Base-by-base conservation (phyloP, 2,888 invertebrate genomes). In the Germaria angustata region DNA sequence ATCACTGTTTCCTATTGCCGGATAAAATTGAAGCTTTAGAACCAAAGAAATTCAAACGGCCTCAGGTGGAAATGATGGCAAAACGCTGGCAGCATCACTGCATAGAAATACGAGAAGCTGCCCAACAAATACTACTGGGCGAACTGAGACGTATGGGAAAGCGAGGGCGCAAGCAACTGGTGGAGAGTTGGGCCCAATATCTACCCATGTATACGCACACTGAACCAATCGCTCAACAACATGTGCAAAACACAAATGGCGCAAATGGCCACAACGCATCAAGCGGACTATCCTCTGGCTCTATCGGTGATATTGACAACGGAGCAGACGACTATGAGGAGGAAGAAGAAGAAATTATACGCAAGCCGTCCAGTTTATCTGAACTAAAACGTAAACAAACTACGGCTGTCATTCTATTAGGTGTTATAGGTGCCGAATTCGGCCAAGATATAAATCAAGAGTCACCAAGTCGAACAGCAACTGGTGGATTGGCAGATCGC, bases 51-150 rank as follows among this genome's bases (percentile, higher is more conserved):
- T 98, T 97, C 92, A 97, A 98, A 89, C 94, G 97, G n/a, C 98
- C 99, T 0, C 97, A 97, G 91, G 97, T 99, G 4, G 99, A 99
- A 92, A 97, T 98, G 95, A 93, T 99, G 93, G 99, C 99, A 0
- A 94, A 98, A 17, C 93, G 98, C 82, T 99, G 99, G 99, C 99
- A 99, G 90, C 99, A 99, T 92, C 96, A 98, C 87, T 99, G 99
- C 90, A 93, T 99, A 5, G 99, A 99, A 92, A 98, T 98, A 57
- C 93, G 99, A 4, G 98, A 99, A 91, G 99, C 99, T 0, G 97
- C 99, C 0, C 99, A 99, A 89, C 98, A 99, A 9, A 92, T 99
- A 34, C 92, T 99, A 0, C 92, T 99, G 13, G 98, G 99, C 0
- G 99, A 99, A 91, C 92, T 99, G 32, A 94, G 96, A 81, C 93